Percentiles rank a stretch among this genome's conserved stretches.
These are phyloP conservation scores for Brachionus asplanchnoidis DNA, from an alignment of 1,140 invertebrate species.

Conservation along the genomic window DNA sequence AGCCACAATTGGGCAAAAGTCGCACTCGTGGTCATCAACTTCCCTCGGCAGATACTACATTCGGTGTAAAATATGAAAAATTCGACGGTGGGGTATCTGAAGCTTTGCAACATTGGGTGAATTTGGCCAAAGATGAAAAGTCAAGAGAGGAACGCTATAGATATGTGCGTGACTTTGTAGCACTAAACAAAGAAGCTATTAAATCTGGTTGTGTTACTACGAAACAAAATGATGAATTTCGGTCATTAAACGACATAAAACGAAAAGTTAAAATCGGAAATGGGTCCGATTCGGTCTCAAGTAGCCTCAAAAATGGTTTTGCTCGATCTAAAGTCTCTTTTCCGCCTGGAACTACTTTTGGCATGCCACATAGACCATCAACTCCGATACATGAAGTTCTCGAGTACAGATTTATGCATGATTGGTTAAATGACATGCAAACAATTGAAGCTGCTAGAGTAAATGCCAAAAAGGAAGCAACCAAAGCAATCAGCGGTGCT, in stretches of 20 bases:
- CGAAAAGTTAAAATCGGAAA: constrained; percentile 33
- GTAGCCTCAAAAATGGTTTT: not conserved
- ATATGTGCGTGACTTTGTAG: constrained; percentile 21
- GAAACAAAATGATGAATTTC: constrained; percentile 23
- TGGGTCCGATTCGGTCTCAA: not conserved
- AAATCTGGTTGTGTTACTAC: constrained; percentile 5
- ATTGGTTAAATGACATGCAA: constrained; percentile 39
- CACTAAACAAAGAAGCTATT: constrained; percentile 36
- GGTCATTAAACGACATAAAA: constrained; percentile 30
- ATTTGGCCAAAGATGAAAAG: constrained; percentile 18
- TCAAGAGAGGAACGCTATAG: constrained; percentile 13
- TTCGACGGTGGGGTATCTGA: constrained; percentile 34
- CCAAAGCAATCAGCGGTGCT: constrained; percentile 22
- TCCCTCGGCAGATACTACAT: not conserved
- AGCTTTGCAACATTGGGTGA: constrained; percentile 40
- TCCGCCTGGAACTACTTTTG: not conserved
- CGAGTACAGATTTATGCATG: constrained; percentile 21
- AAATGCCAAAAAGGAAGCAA: constrained; percentile 3
- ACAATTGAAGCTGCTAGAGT: not conserved
- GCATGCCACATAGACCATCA: constrained; percentile 35
- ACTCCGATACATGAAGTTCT: constrained; percentile 39
- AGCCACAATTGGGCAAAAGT: constrained; percentile 41
- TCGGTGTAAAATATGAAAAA: constrained; percentile 33
- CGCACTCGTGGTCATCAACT: constrained; percentile 26
- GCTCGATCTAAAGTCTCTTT: not conserved